A percentile compares a stretch with the other conserved stretches of the same genome.
Evolutionary conservation across 2,113 vertebrate species (phyloP).

Genomic region (Gambusia affinis): DNA sequence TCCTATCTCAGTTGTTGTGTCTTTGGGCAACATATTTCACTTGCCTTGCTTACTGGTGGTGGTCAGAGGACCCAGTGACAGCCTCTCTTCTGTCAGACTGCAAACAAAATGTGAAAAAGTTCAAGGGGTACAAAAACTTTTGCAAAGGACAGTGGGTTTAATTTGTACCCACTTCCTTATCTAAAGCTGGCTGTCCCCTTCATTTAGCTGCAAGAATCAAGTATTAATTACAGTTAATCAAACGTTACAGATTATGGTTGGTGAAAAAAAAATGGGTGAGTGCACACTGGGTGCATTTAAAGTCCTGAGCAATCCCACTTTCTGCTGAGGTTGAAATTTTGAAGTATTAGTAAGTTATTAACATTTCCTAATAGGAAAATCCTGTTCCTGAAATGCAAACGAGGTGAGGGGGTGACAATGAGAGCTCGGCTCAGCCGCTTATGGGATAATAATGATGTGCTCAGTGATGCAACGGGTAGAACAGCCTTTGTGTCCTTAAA

Average conservation of each 20-base stretch:
- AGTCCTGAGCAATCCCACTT: constrained; percentile 52
- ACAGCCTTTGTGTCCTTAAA: constrained; percentile 25
- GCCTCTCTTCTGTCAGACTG: too few species aligned
- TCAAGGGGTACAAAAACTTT: background rate
- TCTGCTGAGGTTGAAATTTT: constrained; percentile 72
- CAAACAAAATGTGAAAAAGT: background rate
- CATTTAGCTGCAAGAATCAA: constrained; percentile 54
- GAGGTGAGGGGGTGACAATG: constrained; percentile 64
- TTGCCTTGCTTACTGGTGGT: too few species aligned
- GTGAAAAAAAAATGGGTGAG: constrained; percentile 36
- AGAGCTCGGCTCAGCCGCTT: constrained; percentile 48
- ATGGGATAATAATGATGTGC: constrained; percentile 62
- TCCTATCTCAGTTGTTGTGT: too few species aligned
- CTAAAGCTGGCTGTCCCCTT: constrained; percentile 46
- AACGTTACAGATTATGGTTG: constrained; percentile 60
- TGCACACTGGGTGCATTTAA: constrained; percentile 41
- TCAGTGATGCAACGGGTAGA: constrained; percentile 47
- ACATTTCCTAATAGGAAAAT: constrained; percentile 69
- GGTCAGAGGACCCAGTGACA: too few species aligned
- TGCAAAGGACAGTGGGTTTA: constrained; percentile 10
- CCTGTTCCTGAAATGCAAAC: constrained; percentile 68
- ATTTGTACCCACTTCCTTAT: constrained; percentile 23
- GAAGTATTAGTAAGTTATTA: constrained; percentile 74
- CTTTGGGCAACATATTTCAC: too few species aligned
- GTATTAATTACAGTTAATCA: constrained; percentile 71